Evolutionary conservation across 1,140 invertebrate species (phyloP), one percentile per base, ranked within the genome.

Genomic region (Drosophila fuyamai): DNA sequence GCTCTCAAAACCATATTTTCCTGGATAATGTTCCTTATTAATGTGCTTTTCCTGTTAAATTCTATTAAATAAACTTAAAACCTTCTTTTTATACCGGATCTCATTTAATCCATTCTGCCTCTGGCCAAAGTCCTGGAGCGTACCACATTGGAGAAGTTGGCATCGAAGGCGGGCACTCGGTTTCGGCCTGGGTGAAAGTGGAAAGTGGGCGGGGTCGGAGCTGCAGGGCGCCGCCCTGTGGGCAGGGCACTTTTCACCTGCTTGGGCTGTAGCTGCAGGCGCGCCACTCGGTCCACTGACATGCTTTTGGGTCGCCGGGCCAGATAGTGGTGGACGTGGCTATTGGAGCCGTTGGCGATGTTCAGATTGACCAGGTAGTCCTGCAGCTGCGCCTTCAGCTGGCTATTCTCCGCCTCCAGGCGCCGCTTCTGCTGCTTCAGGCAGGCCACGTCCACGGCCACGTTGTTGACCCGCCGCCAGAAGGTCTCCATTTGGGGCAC

Each of bases 401-500:
- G 71, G 1, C 41, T 55, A 54, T 92, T 92, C 40, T 75, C 74
- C 6, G 76, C 55, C 63, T 91, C 83, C n/a, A 92, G 44, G 13
- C 56, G 54, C 1, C 58, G 71, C 38, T 92, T 92, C 27, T 92
- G 80, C 29, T 91, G 83, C 35, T 81, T 89, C 12, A 92, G 59
- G 41, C 81, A 90, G 14, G 85, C 88, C 16, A 90, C 81, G 53
- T 92, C 92, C 35, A 92, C 78, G 18, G 76, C 74, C 0, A 84
- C 91, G 43, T 91, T 86, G 60, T 92, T 92, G 5, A 91, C 91
- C 6, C 92, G 86, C 12, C 82, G 65, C 92, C 92, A 92, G 48
- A 92, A 92, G 3, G 80, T 84, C 6, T 92, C 91, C 90, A 92
- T 84, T 56, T 83, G 76, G 0, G 84, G 84, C 13, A 88, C 47